Conservation (phyloP, 2,888 invertebrate genomes). For the Apamea monoglypha region DNA sequence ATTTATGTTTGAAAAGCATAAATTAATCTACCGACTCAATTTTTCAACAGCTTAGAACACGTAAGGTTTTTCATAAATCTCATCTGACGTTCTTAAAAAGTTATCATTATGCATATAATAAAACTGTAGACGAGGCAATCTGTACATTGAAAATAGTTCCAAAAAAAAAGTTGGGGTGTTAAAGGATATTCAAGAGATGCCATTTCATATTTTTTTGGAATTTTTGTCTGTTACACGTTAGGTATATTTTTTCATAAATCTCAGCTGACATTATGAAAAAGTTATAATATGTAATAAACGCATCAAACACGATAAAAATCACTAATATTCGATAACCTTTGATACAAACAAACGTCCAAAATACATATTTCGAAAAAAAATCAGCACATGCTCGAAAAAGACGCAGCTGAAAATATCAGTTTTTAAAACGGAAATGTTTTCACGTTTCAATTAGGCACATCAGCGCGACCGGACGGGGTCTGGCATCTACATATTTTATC, state of each 20-base stretch:
- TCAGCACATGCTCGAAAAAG: not conserved
- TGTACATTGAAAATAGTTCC: too few species aligned
- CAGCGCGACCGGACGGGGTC: conserved; percentile 2
- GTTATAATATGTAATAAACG: not conserved
- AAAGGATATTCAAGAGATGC: too few species aligned
- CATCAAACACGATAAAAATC: not conserved
- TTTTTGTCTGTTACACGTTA: too few species aligned
- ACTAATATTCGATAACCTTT: not conserved
- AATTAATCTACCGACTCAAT: not conserved
- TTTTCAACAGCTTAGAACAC: not conserved
- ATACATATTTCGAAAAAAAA: not conserved
- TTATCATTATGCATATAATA: too few species aligned
- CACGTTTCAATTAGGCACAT: conserved; percentile 44
- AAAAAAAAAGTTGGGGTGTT: too few species aligned
- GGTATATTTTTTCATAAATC: not conserved
- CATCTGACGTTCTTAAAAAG: too few species aligned
- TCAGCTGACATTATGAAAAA: not conserved
- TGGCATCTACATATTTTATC: conserved; percentile 43
- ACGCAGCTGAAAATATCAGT: conserved; percentile 7
- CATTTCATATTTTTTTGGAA: too few species aligned
- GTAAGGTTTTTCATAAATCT: too few species aligned
- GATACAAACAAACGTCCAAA: not conserved
- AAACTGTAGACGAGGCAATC: too few species aligned
- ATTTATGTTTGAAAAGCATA: not conserved
- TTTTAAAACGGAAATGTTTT: conserved; percentile 25